Evolutionary conservation across 2,797 vertebrate species (phyloP), one percentile per base, ranked within the genome.

Genomic region (Coranthus polyacanthus): DNA sequence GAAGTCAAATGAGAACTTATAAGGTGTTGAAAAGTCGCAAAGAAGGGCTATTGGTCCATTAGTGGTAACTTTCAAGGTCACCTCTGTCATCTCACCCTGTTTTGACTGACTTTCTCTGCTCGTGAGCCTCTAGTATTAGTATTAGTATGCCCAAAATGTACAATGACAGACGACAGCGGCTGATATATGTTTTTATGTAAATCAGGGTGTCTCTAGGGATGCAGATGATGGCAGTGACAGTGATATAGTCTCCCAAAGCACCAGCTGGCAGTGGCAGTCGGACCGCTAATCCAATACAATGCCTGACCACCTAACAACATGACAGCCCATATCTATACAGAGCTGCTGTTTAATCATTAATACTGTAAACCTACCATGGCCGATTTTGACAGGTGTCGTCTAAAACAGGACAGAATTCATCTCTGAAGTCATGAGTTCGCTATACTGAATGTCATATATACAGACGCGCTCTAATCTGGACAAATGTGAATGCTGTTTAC

Each of bases 141-240:
- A 75, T 82, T 68, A 63, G 36, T 43, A 17, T 4, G 0, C 46
- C 15, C 41, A 43, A 12, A 47, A 66, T 58, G 76, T 41, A 16
- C 21, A 3, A 1, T 20, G 78, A 53, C 29, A 56, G 47, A 68
- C 45, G 46, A 54, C 1, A 13, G 17, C 13, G 37, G 55, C 54
- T 79, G 70, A 71, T 77, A 58, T 75, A 79, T 68, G 51, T 73
- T 69, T 80, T 62, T 79, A 78, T 84, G 81, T 46, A 73, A 80
- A 79, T 74, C 43, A 21, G 5, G 20, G 21, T 18, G 66, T 54
- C 74, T 60, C 55, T 20, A 11, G 26, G 64, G 53, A 54, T 43
- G 46, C 45, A 24, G 67, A 60, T 65, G 52, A 58, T 46, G 65
- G 20, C 47, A 37, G 63, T 29, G 68, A 80, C 63, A 51, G 59